Evolutionary conservation across 2,797 vertebrate genomes (phyloP).

Genomic region (Cossypha caffra): DNA sequence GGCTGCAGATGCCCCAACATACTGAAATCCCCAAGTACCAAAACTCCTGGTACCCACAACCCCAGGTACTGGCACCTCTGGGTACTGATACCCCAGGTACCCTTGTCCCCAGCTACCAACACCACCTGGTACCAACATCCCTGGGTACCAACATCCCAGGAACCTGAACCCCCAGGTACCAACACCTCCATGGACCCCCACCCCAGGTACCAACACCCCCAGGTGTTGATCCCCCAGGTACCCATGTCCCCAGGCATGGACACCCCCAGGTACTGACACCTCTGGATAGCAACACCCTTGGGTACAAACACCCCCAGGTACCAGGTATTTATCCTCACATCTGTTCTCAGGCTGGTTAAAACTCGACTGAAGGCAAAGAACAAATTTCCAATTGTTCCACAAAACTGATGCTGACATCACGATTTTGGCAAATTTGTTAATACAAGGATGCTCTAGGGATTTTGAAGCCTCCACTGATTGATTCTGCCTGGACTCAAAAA

Average conservation of each 20-base stretch:
- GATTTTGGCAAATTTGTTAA: not conserved
- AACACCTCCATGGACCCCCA: too few relatives aligned
- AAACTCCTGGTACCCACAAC: not conserved
- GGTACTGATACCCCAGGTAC: not conserved
- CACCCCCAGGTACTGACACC: too few relatives aligned
- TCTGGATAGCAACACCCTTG: accelerated
- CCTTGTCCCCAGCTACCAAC: not conserved
- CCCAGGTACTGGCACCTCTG: too few relatives aligned
- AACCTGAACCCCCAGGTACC: not conserved
- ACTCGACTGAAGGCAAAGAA: accelerated
- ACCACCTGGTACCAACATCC: too few relatives aligned
- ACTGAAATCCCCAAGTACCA: not conserved
- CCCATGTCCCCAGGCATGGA: accelerated
- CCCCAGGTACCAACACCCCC: too few relatives aligned
- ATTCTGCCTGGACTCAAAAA: not conserved
- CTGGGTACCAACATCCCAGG: not conserved
- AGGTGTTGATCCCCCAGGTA: not conserved
- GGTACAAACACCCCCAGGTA: not conserved
- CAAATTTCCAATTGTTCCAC: accelerated
- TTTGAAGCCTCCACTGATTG: not conserved
- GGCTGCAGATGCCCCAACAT: accelerated
- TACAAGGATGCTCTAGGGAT: accelerated
- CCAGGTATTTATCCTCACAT: not conserved
- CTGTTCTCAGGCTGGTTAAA: not conserved
- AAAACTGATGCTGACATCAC: not conserved